phyloP scores from a whole-genome alignment of 2,113 vertebrate species.

The Lamprologus speciosus region DNA sequence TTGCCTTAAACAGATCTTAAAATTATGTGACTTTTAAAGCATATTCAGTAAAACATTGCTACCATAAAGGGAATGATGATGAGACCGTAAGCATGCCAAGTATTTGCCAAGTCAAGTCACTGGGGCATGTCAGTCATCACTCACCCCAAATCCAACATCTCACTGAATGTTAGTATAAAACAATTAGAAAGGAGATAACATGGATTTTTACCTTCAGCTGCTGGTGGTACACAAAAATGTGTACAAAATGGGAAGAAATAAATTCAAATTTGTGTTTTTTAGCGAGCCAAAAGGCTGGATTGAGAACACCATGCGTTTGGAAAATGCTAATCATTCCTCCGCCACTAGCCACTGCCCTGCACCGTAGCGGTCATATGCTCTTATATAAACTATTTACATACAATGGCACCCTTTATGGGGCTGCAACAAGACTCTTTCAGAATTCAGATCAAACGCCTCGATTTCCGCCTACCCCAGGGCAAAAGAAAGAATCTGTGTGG shows the following conservation, averaged over 20 bases:
- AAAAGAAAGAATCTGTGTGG: conserved; percentile 80
- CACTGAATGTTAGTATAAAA: conserved; percentile 14
- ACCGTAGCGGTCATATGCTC: conserved; percentile 90
- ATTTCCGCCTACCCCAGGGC: conserved; percentile 87
- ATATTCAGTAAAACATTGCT: background rate
- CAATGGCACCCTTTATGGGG: conserved; percentile 85
- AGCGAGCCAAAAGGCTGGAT: conserved; percentile 55
- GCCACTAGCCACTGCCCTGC: conserved; percentile 81
- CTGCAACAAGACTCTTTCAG: conserved; percentile 89
- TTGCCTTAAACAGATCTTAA: background rate
- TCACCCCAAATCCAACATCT: background rate
- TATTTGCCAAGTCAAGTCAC: background rate
- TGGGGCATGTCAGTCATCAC: background rate
- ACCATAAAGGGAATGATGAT: background rate
- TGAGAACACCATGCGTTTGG: conserved; percentile 69
- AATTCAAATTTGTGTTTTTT: conserved; percentile 45
- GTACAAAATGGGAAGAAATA: conserved; percentile 57
- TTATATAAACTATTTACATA: conserved; percentile 92
- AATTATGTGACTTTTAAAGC: background rate
- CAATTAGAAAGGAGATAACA: conserved; percentile 13
- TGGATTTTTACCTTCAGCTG: conserved; percentile 54
- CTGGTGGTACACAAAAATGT: conserved; percentile 64
- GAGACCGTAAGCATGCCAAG: background rate
- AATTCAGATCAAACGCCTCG: conserved; percentile 93
- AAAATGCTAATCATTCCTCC: conserved; percentile 77